Evolutionary conservation across 2,113 vertebrate genomes (phyloP).

Genomic region (Zapus hudsonius): DNA sequence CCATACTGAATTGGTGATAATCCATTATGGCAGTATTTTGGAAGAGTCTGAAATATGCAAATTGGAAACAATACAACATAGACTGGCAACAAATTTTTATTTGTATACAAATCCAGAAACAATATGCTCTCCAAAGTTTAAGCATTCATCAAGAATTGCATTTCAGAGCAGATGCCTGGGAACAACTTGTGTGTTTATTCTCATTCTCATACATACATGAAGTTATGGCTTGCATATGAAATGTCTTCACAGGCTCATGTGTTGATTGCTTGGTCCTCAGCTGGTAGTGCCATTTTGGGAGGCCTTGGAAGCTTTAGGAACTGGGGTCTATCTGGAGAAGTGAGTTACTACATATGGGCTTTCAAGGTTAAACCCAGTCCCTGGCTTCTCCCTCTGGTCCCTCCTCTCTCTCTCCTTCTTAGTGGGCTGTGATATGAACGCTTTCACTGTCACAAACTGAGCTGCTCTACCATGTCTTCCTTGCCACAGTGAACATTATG

Average conservation of each 20-base stretch:
- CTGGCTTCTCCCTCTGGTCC: background rate
- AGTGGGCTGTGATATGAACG: too few relatives aligned
- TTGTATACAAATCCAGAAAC: background rate
- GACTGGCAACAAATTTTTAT: background rate
- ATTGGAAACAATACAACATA: background rate
- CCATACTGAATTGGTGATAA: background rate
- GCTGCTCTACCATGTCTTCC: background rate
- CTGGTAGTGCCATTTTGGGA: background rate
- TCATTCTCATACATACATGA: background rate
- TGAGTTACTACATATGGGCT: background rate
- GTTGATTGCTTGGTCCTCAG: background rate
- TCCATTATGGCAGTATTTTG: background rate
- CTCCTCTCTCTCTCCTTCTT: background rate
- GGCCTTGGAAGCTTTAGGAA: background rate
- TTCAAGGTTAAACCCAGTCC: background rate
- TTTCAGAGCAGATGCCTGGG: background rate
- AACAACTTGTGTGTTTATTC: background rate
- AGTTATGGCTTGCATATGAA: background rate
- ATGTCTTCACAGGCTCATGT: background rate
- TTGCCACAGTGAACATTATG: background rate
- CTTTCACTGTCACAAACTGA: background rate
- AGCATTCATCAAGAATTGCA: conserved; percentile 5
- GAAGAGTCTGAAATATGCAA: background rate
- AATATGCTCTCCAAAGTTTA: background rate
- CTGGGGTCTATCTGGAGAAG: background rate